A percentile compares a stretch with the other conserved stretches of the same genome.
Conservation (phyloP, 1,140 invertebrate genomes). For the Idris sp. region DNA sequence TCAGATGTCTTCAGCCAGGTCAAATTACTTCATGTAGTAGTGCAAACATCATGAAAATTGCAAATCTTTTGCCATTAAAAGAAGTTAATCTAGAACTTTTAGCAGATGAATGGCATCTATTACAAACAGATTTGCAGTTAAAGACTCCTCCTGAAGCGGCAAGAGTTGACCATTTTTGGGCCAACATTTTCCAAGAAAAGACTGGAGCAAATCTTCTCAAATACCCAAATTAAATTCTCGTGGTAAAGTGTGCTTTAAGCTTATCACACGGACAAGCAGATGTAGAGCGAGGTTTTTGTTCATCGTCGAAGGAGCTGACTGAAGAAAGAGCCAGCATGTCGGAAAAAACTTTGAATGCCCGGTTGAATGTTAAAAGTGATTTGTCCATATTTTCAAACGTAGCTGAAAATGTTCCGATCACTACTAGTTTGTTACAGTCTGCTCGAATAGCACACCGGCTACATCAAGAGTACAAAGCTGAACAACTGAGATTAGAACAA, state of each 20-base stretch:
- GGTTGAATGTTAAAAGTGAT: slow-evolving; percentile 23
- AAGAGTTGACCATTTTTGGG: slow-evolving; percentile 28
- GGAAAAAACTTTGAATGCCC: slow-evolving; percentile 31
- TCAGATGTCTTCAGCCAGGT: slow-evolving; percentile 11
- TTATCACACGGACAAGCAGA: slow-evolving; percentile 30
- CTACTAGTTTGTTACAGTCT: slow-evolving; percentile 18
- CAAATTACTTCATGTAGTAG: background rate
- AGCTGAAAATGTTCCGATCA: slow-evolving; percentile 20
- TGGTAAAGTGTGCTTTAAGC: slow-evolving; percentile 24
- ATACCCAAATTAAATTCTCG: slow-evolving; percentile 28
- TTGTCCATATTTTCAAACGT: slow-evolving; percentile 24
- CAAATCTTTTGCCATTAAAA: slow-evolving; percentile 17
- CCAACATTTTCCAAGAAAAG: slow-evolving; percentile 20
- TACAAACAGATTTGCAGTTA: slow-evolving; percentile 17
- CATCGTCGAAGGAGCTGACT: slow-evolving; percentile 28
- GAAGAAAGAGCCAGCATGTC: slow-evolving; percentile 27
- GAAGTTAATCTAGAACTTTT: slow-evolving; percentile 3
- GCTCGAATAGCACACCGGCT: slow-evolving; percentile 8
- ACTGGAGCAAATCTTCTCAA: slow-evolving; percentile 12
- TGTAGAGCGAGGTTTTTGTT: slow-evolving; percentile 35
- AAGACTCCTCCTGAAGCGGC: background rate
- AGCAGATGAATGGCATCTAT: slow-evolving; percentile 37
- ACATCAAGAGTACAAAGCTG: slow-evolving; percentile 14
- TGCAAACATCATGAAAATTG: slow-evolving; percentile 10
- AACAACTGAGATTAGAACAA: slow-evolving; percentile 23